Evolutionary conservation across 2,797 vertebrate species (phyloP), one percentile per base, ranked within the genome.

Genomic region (Schizothorax lantsangensis): DNA sequence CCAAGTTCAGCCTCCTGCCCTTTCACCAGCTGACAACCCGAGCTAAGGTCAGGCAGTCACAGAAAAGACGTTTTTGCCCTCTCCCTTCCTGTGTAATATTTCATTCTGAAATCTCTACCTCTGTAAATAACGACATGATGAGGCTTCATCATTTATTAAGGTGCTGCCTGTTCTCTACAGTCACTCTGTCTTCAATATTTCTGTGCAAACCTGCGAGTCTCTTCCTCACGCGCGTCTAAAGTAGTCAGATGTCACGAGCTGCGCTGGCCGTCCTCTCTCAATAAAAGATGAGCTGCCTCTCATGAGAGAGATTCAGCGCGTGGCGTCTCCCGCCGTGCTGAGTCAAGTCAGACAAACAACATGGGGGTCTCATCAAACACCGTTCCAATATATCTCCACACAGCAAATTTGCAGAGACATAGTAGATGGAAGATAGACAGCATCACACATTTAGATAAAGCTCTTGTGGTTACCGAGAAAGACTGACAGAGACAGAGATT

Each of bases 71-170:
- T 57, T 69, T 64, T 72, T 54, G 26, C 74, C 40, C 43, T 79
- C 79, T 30, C 59, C 59, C 19, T 72, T 47, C 81, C 10, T 52
- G 59, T 45, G 66, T 54, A 77, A 38, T 23, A 82, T 82, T 62
- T 73, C 43, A 17, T 81, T 84, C 84, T 69, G 79, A 72, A 71
- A 85, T 81, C 86, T 84, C 78, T 82, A 69, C 57, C 43, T 74
- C 54, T 49, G 84, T 80, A 90, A 90, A 89, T 79, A 88, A 74
- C 69, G 26, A 84, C 79, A 84, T 79, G 81, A 90, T 83, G 84
- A 84, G 36, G 26, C 78, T 89, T 89, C 74, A 88, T 90, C 33
- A 90, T 90, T 90, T 89, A 90, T 89, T 83, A 86, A 89, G 82
- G 79, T 72, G 54, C 82, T 59, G 86, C 83, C 59, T 88, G 82